Evolutionary conservation across 2,797 vertebrate genomes (phyloP), one percentile per base, ranked within the genome.

Genomic region (Eidolon dupreanum): DNA sequence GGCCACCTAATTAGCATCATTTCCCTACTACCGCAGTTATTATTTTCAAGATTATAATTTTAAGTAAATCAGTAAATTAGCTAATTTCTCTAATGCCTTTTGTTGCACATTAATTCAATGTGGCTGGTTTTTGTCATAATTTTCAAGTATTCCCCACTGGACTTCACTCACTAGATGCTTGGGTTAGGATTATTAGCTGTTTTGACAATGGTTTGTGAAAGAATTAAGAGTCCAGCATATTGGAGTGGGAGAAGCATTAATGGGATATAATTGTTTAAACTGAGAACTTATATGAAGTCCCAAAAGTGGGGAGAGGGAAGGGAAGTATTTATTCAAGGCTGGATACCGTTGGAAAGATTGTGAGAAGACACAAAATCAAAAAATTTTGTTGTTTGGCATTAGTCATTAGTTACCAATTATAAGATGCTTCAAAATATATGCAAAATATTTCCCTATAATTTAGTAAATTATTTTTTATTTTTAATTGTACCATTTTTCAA

Each of bases 1-100:
- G 28, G 5, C 79, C 92, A 16, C 81, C 81, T 96, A 92, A 94
- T 78, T 88, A 92, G 53, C 68, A 82, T 93, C 93, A 94, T 97
- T 97, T 96, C 94, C 93, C 93, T 82, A 73, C 74, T 66, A n/a
- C 73, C 0, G 3, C 78, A 90, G 61, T 96, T 97, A 75, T 73
- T 96, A 94, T 90, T 83, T 88, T 93, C 95, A 95, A 66, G 49
- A 88, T 94, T 93, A 43, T 95, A 86, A 90, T 82, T 96, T 92
- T 90, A 95, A 96, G 81, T 86, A 96, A 95, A 84, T 93, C 66
- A 63, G 90, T 86, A 71, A 93, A 83, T 92, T 88, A 96, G 73
- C 94, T 70, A 94, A 86, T 92, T 97, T 96, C 92, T 63, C 90
- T 86, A 83, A 77, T 83, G 88, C 26, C 57, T 53, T 95, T 88